Percentiles rank a stretch among this genome's conserved stretches.
Evolutionary conservation across 2,888 invertebrate genomes (phyloP).

Genomic region (Dilophus febrilis): DNA sequence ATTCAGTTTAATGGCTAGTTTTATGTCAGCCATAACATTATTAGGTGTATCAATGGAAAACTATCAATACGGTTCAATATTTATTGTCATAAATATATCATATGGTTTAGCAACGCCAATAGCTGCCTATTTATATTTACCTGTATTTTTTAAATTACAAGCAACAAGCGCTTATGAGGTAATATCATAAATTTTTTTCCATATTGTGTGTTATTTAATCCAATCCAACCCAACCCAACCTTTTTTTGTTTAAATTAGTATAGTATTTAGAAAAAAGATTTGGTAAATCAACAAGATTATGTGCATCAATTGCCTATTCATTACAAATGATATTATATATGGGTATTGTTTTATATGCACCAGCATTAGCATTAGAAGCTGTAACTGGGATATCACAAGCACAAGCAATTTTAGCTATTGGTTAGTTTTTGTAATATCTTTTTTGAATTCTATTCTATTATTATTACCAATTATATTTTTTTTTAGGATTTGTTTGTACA

Average conservation of each 20-base stretch:
- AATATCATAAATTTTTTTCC: conserved; percentile 6
- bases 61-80: conserved; percentile 68
- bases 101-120: conserved; percentile 63
- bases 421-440: conserved; percentile 15
- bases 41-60: conserved; percentile 74
- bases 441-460: not conserved
- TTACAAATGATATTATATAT: conserved; percentile 81
- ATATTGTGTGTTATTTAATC: not conserved
- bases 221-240: no score
- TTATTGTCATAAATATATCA: conserved; percentile 58
- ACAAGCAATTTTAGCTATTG: conserved; percentile 56
- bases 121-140: conserved; percentile 58
- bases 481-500: conserved; percentile 51
- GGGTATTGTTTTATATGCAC: conserved; percentile 86
- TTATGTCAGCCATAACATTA: conserved; percentile 79
- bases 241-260: conserved; percentile 17
- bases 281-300: conserved; percentile 52
- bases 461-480: not conserved
- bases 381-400: conserved; percentile 62
- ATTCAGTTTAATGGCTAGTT: conserved; percentile 83
- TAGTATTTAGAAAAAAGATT: conserved; percentile 81
- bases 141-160: conserved; percentile 70
- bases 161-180: conserved; percentile 80
- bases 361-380: conserved; percentile 75
- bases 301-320: conserved; percentile 71